phyloP scores from a whole-genome alignment of 2,888 invertebrate species.

The Anorthoa munda region DNA sequence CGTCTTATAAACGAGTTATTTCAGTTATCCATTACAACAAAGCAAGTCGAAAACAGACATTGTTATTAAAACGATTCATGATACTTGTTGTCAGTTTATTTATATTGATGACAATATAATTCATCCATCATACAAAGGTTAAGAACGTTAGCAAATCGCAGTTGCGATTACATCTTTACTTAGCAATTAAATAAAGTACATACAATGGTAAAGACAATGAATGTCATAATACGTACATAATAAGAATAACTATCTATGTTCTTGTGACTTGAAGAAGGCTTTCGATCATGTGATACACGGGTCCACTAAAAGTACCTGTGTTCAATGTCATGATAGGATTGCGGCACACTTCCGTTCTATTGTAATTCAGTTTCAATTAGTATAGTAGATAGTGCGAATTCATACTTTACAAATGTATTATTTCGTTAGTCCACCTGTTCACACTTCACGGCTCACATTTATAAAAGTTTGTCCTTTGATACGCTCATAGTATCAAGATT shows the following conservation, averaged over 20 bases:
- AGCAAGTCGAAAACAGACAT: slow-evolving; percentile 43
- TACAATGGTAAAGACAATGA: slow-evolving; percentile 3
- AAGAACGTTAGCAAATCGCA: slow-evolving; percentile 35
- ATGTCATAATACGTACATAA: slow-evolving; percentile 5
- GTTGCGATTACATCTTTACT: slow-evolving; percentile 44
- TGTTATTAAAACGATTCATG: slow-evolving; percentile 43
- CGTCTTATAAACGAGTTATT: slow-evolving; percentile 46
- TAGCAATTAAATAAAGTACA: slow-evolving; percentile 4
- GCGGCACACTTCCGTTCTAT: slow-evolving; percentile 47
- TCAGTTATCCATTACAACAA: slow-evolving; percentile 43
- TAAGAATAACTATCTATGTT: slow-evolving; percentile 1
- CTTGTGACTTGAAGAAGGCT: not conserved
- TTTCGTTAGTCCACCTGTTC: slow-evolving; percentile 8
- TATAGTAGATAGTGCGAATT: slow-evolving; percentile 37
- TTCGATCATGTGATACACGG: slow-evolving; percentile 16
- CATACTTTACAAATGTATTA: slow-evolving; percentile 18
- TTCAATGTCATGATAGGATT: slow-evolving; percentile 31
- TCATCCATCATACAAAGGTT: slow-evolving; percentile 50
- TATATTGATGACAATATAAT: slow-evolving; percentile 64
- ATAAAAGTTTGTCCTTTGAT: not conserved
- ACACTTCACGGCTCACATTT: slow-evolving; percentile 13
- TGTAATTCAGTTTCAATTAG: slow-evolving; percentile 50
- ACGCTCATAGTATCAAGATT: slow-evolving; percentile 23
- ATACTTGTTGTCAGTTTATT: slow-evolving; percentile 49
- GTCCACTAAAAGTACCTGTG: slow-evolving; percentile 21